Conservation (phyloP, 2,888 invertebrate genomes). For the Heterodera filipjevi region DNA sequence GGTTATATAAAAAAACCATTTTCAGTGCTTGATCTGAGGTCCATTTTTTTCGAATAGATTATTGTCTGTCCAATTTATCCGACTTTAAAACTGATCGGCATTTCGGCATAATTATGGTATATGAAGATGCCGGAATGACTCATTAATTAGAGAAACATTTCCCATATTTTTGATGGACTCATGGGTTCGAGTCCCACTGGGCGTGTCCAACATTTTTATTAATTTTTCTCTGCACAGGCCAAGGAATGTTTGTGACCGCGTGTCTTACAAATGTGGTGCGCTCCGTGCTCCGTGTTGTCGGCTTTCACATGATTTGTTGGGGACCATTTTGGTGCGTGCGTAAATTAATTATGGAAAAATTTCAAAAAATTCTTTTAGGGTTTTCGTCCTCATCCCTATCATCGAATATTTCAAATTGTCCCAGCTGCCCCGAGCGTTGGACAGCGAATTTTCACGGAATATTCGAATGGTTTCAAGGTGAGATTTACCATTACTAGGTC, state of each 20-base stretch:
- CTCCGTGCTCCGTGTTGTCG: conserved; percentile 45
- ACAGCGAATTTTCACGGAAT: conserved; percentile 32
- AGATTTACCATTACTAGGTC: too few relatives aligned
- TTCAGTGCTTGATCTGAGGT: too few relatives aligned
- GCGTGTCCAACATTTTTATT: background rate
- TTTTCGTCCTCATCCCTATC: conserved; percentile 38
- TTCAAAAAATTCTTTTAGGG: conserved; percentile 4
- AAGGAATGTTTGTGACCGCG: conserved; percentile 43
- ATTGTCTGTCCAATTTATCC: too few relatives aligned
- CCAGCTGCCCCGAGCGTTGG: conserved; percentile 13
- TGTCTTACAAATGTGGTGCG: conserved; percentile 47
- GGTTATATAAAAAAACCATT: too few relatives aligned
- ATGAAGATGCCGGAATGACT: too few relatives aligned
- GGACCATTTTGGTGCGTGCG: conserved; percentile 43
- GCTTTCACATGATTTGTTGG: conserved; percentile 40
- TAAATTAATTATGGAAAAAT: background rate
- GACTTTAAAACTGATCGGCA: too few relatives aligned
- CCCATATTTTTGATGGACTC: too few relatives aligned
- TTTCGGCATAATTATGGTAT: too few relatives aligned
- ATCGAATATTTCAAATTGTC: conserved; percentile 38
- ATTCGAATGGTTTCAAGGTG: conserved; percentile 46
- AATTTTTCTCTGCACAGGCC: conserved; percentile 35
- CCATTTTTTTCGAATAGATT: too few relatives aligned
- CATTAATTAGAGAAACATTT: too few relatives aligned
- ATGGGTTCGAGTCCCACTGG: background rate